Conservation (phyloP, 2,797 vertebrate genomes). For the Myiothlypis coronata region DNA sequence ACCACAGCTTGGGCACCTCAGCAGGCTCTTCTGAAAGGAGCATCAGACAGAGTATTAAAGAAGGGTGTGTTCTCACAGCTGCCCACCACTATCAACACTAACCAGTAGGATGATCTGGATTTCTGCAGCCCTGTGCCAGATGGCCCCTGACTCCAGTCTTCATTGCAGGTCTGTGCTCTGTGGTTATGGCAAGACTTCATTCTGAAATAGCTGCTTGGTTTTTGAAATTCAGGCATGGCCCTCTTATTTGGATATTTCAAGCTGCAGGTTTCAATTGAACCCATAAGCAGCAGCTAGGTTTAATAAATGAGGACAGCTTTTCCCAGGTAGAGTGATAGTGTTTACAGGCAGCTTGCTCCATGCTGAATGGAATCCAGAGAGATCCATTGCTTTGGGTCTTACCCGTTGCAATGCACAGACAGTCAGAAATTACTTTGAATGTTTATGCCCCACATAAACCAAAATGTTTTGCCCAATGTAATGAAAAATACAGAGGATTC, state of each 20-base stretch:
- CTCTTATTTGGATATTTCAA: constrained; percentile 8
- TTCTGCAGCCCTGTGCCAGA: not conserved
- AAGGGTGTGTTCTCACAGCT: not conserved
- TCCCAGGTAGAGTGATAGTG: not conserved
- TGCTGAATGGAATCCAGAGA: not conserved
- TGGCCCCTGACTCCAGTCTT: not conserved
- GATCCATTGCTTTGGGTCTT: not conserved
- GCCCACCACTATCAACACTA: not conserved
- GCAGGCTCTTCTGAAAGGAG: constrained; percentile 33
- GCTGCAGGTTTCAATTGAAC: not conserved
- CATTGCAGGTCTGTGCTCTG: constrained; percentile 22
- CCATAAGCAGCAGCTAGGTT: not conserved
- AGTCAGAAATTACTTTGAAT: not conserved
- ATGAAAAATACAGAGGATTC: not conserved
- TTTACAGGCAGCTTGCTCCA: not conserved
- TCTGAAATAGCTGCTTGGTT: constrained; percentile 29
- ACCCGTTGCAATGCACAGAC: not conserved
- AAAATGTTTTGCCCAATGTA: not conserved
- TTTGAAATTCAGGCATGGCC: not conserved
- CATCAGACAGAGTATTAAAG: not conserved
- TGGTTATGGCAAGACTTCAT: constrained; percentile 28
- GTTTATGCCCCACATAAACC: not conserved
- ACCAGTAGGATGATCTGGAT: not conserved
- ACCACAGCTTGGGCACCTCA: not conserved
- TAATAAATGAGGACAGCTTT: not conserved